Conservation (phyloP, 1,140 invertebrate genomes). For the Achatina immaculata region DNA sequence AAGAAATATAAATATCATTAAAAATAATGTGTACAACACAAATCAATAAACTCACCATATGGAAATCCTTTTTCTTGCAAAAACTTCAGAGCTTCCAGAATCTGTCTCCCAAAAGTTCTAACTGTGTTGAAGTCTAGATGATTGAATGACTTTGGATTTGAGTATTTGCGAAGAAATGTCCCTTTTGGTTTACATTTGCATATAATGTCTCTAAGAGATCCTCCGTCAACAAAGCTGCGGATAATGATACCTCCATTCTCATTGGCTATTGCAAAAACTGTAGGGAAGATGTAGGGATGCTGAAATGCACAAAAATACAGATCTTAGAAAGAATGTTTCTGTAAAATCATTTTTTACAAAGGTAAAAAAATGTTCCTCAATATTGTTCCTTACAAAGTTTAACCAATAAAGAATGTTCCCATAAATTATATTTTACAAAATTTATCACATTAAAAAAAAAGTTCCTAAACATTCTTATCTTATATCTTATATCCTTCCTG, state of each 20-base stretch:
- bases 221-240: constrained; percentile 80
- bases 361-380: no score
- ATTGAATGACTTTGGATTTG: constrained; percentile 82
- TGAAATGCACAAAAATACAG: no score
- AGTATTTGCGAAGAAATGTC: constrained; percentile 87
- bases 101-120: constrained; percentile 81
- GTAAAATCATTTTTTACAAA: no score
- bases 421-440: no score
- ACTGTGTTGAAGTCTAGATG: constrained; percentile 81
- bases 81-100: constrained; percentile 84
- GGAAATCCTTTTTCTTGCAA: constrained; percentile 87
- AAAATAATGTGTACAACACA: no score
- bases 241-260: constrained; percentile 86
- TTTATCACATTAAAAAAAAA: no score
- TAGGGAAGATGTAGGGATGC: constrained; percentile 84
- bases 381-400: no score
- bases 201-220: constrained; percentile 84
- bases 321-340: no score
- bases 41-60: constrained; percentile 73
- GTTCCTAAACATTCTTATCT: no score
- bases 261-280: constrained; percentile 81
- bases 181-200: constrained; percentile 79
- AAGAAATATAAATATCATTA: no score
- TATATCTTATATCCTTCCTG: no score
- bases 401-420: no score